Percentiles rank a stretch among this genome's conserved stretches.
These are phyloP conservation scores for Python bivittatus DNA, from an alignment of 2,113 vertebrate species.

Conservation along the genomic window DNA sequence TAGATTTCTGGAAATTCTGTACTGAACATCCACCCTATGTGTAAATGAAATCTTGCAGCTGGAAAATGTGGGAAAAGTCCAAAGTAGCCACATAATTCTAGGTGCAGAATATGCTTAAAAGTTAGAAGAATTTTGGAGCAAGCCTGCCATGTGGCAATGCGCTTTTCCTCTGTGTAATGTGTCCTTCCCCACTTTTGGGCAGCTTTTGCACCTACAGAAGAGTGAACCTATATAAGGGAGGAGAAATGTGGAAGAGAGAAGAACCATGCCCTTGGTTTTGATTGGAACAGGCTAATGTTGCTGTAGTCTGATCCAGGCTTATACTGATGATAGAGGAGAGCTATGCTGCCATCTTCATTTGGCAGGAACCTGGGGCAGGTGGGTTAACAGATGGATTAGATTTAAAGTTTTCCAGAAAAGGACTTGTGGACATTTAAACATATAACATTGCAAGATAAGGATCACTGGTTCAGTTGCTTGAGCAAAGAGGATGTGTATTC, in stretches of 20 bases:
- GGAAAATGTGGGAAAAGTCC: neutral
- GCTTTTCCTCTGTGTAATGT: neutral
- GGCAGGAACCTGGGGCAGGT: neutral
- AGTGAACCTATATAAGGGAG: neutral
- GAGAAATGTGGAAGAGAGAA: neutral
- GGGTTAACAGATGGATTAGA: neutral
- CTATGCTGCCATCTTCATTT: neutral
- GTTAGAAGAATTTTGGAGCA: neutral
- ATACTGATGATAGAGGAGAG: neutral
- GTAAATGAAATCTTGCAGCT: neutral
- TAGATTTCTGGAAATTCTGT: neutral
- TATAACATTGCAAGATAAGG: neutral
- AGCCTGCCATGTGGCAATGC: neutral
- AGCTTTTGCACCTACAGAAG: neutral
- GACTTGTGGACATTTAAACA: neutral
- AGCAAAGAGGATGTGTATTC: neutral
- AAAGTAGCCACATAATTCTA: neutral
- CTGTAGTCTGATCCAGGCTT: neutral
- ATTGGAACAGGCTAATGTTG: neutral
- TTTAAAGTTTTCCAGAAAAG: neutral
- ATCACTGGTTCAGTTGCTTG: neutral
- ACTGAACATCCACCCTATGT: neutral
- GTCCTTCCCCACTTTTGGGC: neutral
- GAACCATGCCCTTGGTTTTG: neutral
- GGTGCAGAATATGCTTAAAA: neutral